These are phyloP conservation scores for Mirza zaza DNA, from an alignment of 2,113 vertebrate species.

Conservation along the genomic window DNA sequence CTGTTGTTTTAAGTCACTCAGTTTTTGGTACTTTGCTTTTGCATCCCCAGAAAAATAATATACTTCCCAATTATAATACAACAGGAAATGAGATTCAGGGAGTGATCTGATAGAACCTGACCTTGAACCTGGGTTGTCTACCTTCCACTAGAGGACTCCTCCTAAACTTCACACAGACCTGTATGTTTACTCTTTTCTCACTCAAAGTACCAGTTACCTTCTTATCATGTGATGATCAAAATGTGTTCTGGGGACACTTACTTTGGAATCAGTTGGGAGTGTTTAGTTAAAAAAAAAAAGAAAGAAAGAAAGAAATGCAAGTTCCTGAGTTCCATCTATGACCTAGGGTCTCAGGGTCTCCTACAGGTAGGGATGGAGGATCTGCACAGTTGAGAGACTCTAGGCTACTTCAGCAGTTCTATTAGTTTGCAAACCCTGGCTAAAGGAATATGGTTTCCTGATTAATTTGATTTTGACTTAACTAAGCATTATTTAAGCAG, in stretches of 20 bases:
- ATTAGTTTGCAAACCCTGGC: not conserved
- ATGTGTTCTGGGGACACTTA: not conserved
- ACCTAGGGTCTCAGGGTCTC: not conserved
- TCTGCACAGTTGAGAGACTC: not conserved
- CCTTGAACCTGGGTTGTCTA: not conserved
- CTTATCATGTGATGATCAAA: not conserved
- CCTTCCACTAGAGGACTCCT: not conserved
- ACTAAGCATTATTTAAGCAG: conserved; percentile 23
- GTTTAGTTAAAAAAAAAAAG: not conserved
- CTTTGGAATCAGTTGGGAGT: not conserved
- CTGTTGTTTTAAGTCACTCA: not conserved
- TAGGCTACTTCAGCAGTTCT: not conserved
- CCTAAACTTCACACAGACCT: not conserved
- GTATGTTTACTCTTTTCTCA: not conserved
- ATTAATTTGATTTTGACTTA: conserved; percentile 26
- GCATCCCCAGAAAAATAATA: not conserved
- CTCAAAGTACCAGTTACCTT: not conserved
- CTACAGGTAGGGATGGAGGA: not conserved
- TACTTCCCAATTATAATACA: not conserved
- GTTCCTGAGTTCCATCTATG: not conserved
- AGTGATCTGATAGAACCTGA: not conserved
- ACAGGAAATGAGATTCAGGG: not conserved
- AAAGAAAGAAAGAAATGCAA: not conserved
- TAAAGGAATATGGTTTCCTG: not conserved
- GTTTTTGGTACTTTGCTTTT: not conserved